Conservation (phyloP, 1,140 invertebrate species). For the Elysia chlorotica region DNA sequence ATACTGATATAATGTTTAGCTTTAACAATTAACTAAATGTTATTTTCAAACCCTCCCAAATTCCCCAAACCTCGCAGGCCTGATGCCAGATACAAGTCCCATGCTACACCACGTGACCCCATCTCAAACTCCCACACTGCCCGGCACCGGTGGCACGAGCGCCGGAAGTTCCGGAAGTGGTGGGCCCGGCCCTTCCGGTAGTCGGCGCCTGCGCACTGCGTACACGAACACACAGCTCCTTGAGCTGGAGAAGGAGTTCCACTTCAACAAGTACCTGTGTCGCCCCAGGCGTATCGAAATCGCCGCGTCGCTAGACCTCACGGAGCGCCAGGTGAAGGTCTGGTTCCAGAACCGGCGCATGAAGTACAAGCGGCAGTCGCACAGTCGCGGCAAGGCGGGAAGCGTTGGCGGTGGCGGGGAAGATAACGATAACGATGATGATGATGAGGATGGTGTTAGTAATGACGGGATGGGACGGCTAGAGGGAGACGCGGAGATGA, state of each 20-base stretch:
- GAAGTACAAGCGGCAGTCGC: constrained; percentile 56
- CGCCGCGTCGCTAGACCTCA: constrained; percentile 74
- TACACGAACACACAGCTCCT: constrained; percentile 99
- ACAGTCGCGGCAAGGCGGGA: constrained; percentile 26
- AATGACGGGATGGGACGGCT: not conserved
- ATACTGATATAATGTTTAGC: too few relatives aligned
- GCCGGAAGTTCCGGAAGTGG: too few relatives aligned
- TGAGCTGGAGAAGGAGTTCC: constrained; percentile 95
- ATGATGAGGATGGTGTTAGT: not conserved
- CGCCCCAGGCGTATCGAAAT: constrained; percentile 82
- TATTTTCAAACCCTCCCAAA: too few relatives aligned
- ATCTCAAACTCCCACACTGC: too few relatives aligned
- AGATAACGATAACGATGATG: constrained; percentile 7
- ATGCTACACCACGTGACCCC: too few relatives aligned
- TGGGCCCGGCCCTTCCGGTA: constrained; percentile 28
- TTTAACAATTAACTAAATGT: too few relatives aligned
- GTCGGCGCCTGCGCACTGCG: constrained; percentile 79
- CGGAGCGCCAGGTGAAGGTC: constrained; percentile 64
- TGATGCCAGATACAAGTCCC: too few relatives aligned
- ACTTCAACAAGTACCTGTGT: constrained; percentile 79
- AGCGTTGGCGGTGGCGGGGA: not conserved
- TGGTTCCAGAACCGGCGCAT: constrained; percentile 57
- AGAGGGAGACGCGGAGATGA: too few relatives aligned
- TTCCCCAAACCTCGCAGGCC: too few relatives aligned
- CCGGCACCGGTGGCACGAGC: too few relatives aligned